Conservation (phyloP, 2,888 invertebrate genomes). For the Dolomedes plantarius region DNA sequence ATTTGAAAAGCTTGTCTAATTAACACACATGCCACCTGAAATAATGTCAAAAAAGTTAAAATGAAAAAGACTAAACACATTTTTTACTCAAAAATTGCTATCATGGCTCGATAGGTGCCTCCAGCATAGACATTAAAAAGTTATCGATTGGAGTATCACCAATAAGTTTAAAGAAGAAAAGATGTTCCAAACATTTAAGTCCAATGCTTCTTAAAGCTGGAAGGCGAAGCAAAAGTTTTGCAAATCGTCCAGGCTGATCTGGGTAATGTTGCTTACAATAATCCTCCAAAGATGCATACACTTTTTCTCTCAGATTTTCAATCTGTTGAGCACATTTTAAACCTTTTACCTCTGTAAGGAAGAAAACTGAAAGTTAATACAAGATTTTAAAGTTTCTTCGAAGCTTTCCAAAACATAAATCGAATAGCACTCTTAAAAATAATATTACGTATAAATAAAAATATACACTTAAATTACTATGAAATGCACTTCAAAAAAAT, state of each 20-base stretch:
- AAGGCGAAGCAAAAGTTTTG: constrained; percentile 91
- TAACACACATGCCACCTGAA: constrained; percentile 26
- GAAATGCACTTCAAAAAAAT: too few species aligned
- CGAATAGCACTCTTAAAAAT: too few species aligned
- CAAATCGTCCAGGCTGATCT: constrained; percentile 95
- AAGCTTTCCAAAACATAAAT: too few species aligned
- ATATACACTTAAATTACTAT: too few species aligned
- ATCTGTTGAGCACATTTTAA: constrained; percentile 89
- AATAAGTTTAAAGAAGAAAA: constrained; percentile 94
- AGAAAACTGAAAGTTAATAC: too few species aligned
- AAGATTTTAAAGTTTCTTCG: too few species aligned
- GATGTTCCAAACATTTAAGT: constrained; percentile 94
- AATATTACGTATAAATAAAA: too few species aligned
- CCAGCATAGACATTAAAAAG: constrained; percentile 89
- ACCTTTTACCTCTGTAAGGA: constrained; percentile 87
- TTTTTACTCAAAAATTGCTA: constrained; percentile 14
- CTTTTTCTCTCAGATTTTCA: constrained; percentile 93
- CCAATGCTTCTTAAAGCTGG: constrained; percentile 93
- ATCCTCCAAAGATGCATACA: constrained; percentile 95
- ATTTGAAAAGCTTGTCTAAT: not conserved
- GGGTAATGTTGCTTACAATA: constrained; percentile 92
- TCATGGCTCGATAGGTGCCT: constrained; percentile 76
- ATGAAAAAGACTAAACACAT: constrained; percentile 8
- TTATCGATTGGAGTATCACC: constrained; percentile 90
- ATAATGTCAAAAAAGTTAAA: constrained; percentile 9